Conservation (phyloP, 2,888 invertebrate genomes). For the Nymphalis polychloros region DNA sequence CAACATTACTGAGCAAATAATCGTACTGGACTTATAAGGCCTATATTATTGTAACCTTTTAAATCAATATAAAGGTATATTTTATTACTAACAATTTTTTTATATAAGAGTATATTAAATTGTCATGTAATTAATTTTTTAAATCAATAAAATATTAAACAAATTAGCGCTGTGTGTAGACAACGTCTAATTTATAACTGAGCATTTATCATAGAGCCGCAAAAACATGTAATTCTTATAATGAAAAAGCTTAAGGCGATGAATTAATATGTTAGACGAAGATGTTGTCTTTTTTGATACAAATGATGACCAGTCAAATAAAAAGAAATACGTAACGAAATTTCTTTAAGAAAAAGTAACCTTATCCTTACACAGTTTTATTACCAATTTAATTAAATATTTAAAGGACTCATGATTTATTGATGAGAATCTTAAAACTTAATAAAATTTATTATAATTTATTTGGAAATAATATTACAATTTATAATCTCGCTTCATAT, state of each 20-base stretch:
- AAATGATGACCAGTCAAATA: not conserved
- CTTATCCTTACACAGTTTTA: no score
- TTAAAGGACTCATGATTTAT: no score
- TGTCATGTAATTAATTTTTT: conserved; percentile 7
- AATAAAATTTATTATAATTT: no score
- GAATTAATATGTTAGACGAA: conserved; percentile 7
- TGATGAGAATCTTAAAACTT: no score
- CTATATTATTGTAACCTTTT: conserved; percentile 47
- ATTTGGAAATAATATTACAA: no score
- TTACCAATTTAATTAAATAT: no score
- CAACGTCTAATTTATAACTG: conserved; percentile 21
- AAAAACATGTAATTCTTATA: conserved; percentile 24
- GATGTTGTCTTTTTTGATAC: conserved; percentile 3
- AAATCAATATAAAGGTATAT: not conserved
- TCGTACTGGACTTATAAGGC: conserved; percentile 71
- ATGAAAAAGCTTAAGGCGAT: conserved; percentile 20
- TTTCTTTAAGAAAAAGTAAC: no score
- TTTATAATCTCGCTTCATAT: no score
- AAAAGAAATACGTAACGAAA: no score
- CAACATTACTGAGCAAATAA: conserved; percentile 81
- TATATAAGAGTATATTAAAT: not conserved
- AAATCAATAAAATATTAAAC: conserved; percentile 20
- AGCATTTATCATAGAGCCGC: conserved; percentile 18
- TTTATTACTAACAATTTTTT: not conserved
- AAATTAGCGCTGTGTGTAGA: conserved; percentile 21